Percentiles rank a stretch among this genome's conserved stretches.
phyloP scores from a whole-genome alignment of 2,797 vertebrate species.

The Cryptoblepharus egeriae region DNA sequence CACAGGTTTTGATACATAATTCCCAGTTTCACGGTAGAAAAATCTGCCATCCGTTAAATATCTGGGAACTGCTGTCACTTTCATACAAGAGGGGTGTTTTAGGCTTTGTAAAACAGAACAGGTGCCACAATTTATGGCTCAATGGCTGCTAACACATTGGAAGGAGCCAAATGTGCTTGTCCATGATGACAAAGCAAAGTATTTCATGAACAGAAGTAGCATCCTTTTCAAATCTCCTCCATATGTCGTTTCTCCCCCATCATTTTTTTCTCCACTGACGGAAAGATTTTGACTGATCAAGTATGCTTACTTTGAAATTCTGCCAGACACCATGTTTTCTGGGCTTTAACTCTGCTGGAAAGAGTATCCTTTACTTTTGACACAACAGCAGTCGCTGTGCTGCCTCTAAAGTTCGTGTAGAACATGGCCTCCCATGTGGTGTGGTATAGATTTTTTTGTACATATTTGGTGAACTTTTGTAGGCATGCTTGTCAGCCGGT shows the following conservation, averaged over 20 bases:
- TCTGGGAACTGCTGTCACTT: neutral
- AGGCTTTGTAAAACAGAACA: constrained; percentile 21
- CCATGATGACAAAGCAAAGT: constrained; percentile 9
- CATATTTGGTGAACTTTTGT: neutral
- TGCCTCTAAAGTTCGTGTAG: neutral
- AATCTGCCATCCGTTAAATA: neutral
- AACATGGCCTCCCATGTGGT: neutral
- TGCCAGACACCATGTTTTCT: neutral
- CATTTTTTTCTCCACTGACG: neutral
- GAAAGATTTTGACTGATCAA: neutral
- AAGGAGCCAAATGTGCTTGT: constrained; percentile 22
- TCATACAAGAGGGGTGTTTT: neutral
- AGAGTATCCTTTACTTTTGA: neutral
- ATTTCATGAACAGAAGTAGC: constrained; percentile 27
- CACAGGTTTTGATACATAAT: neutral
- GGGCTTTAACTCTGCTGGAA: neutral
- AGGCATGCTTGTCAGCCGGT: neutral
- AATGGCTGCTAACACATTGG: constrained; percentile 11
- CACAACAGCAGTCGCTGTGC: neutral
- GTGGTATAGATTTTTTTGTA: neutral
- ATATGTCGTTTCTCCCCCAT: constrained; percentile 10
- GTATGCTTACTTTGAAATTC: neutral
- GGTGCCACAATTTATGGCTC: constrained; percentile 20
- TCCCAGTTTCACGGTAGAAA: neutral
- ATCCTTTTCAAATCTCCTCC: constrained; percentile 18